Percentiles rank a stretch among this genome's conserved stretches.
These are phyloP conservation scores for Prorops nasuta DNA, from an alignment of 1,140 invertebrate species.

Conservation along the genomic window DNA sequence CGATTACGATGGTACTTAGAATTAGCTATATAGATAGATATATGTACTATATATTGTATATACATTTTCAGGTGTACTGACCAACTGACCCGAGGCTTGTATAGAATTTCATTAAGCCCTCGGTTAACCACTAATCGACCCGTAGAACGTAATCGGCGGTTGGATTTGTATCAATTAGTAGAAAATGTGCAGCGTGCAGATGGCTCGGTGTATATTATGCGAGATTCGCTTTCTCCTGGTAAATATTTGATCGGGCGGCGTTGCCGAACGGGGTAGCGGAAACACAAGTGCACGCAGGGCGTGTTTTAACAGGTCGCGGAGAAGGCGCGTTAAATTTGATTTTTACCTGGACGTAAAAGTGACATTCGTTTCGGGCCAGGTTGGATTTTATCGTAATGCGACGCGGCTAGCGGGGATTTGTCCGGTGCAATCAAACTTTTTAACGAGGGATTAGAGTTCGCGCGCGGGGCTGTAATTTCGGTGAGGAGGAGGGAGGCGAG, in stretches of 20 bases:
- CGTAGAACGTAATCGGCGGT: conserved; percentile 34
- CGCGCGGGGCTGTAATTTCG: conserved; percentile 20
- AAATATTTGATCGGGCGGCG: conserved; percentile 34
- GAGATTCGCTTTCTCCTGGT: conserved; percentile 23
- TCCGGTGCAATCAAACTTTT: conserved; percentile 12
- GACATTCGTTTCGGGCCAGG: background rate
- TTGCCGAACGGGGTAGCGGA: no score
- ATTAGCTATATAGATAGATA: no score
- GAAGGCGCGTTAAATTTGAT: no score
- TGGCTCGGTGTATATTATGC: conserved; percentile 6
- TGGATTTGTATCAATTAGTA: conserved; percentile 37
- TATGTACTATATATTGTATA: no score
- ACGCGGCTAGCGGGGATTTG: no score
- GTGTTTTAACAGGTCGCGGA: no score
- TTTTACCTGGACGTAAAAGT: no score
- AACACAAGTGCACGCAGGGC: no score
- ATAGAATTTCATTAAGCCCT: conserved; percentile 37
- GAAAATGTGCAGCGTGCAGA: conserved; percentile 27
- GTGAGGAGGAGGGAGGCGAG: background rate
- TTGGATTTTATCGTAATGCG: no score
- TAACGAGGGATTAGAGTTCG: no score
- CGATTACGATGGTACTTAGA: no score
- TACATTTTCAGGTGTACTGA: no score
- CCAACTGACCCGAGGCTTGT: conserved; percentile 22
- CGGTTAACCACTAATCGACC: conserved; percentile 33